phyloP scores from a whole-genome alignment of 2,797 vertebrate genomes.

The Vireo griseus region DNA sequence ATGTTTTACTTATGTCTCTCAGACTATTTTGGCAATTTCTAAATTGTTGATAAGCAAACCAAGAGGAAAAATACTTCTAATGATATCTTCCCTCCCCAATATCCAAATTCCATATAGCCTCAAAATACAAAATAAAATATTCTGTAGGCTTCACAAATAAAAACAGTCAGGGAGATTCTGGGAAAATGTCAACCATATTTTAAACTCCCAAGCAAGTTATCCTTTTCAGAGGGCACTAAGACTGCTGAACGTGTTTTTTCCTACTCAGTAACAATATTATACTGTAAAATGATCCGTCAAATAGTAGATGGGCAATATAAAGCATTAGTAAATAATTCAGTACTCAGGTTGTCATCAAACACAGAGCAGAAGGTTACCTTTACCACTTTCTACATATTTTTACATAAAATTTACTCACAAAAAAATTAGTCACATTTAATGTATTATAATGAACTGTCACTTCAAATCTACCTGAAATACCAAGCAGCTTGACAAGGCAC shows the following conservation, averaged over 20 bases:
- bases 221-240: slow-evolving; percentile 39
- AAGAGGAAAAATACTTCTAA: background rate
- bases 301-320: slow-evolving; percentile 50
- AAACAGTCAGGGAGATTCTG: background rate
- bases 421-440: background rate
- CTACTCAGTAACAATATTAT: slow-evolving; percentile 25
- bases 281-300: slow-evolving; percentile 62
- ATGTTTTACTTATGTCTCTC: background rate
- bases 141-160: background rate
- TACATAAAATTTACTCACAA: background rate
- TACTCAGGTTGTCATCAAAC: background rate
- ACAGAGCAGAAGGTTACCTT: slow-evolving; percentile 8
- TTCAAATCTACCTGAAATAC: background rate
- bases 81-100: rapidly evolving
- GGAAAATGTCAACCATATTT: background rate
- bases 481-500: background rate
- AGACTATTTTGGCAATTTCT: background rate
- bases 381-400: background rate
- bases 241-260: slow-evolving; percentile 39
- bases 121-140: background rate
- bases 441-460: background rate
- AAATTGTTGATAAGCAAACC: background rate
- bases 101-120: background rate
- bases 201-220: slow-evolving; percentile 30
- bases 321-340: slow-evolving; percentile 70